A percentile compares a stretch with the other conserved stretches of the same genome.
These are phyloP conservation scores for Platycercus adscitus DNA, from an alignment of 2,113 vertebrate genomes.

Conservation along the genomic window DNA sequence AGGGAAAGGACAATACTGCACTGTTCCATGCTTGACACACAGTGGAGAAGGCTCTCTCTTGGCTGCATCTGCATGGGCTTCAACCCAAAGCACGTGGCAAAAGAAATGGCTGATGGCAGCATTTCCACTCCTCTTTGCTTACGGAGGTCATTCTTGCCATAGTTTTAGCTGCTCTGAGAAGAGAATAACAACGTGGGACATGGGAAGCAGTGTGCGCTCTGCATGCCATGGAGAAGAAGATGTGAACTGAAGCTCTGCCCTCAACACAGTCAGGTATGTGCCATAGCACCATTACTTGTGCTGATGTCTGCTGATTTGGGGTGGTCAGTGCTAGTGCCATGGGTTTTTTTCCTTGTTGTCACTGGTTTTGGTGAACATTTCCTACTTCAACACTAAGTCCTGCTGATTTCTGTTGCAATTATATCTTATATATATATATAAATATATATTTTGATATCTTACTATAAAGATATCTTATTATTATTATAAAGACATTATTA, in stretches of 20 bases:
- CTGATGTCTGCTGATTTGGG: neutral
- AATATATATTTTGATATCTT: too few species aligned
- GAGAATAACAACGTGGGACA: neutral
- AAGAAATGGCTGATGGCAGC: neutral
- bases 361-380: neutral
- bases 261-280: neutral
- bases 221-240: neutral
- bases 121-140: neutral
- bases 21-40: neutral
- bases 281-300: neutral
- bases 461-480: too few species aligned
- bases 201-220: neutral
- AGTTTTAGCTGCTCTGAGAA: neutral
- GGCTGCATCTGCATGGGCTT: neutral
- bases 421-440: too few species aligned
- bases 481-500: too few species aligned
- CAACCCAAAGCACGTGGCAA: neutral
- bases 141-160: neutral
- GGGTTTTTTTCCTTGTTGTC: neutral
- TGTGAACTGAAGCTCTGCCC: neutral
- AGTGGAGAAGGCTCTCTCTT: neutral
- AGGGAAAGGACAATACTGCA: neutral
- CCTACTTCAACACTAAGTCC: neutral
- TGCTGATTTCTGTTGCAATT: neutral
- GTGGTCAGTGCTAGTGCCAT: neutral